Evolutionary conservation across 2,888 invertebrate genomes (phyloP), one percentile per base, ranked within the genome.

Genomic region (Bruchidius siliquastri): DNA sequence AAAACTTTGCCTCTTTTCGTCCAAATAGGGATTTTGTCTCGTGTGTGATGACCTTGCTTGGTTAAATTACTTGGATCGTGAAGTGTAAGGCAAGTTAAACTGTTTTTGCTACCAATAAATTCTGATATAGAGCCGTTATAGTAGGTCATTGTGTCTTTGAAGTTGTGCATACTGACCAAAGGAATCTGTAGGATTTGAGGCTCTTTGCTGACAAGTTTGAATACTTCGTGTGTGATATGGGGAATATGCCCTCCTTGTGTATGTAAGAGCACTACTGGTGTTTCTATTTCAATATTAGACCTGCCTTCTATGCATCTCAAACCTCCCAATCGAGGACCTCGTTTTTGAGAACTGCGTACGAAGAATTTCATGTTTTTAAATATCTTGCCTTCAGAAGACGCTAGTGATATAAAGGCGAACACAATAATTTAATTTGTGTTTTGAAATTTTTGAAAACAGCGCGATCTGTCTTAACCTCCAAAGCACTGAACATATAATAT

Each of bases 221-320:
- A 89, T 0, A 94, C 92, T 86, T 95, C 95, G 77, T 91, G 90
- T 0, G 93, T 94, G 22, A 97, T 86, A 85, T 96, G 93, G 0
- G 96, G 95, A 71, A 96, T 90, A 85, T 93, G 93, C 70, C 95
- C 97, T 79, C 92, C 91, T 89, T 91, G 92, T 8, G 96, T 95
- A 76, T 94, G 91, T 74, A 95, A 86, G 81, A 95, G 89, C 32
- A 93, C 88, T 71, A 92, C 85, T 0, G 96, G 96, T 22, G 96
- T 96, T 86, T 93, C 91, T 71, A 93, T 88, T 70, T 83, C 82
- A 66, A 88, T 82, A 72, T 87, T 88, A 0, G 90, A 89, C 71
- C 89, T 88, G 80, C 90, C 89, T 26, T 88, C 84, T 73, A 94
- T 88, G 76, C 90, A 90, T 0, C 88, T 87, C 22, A 94, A 80